Conservation (phyloP, 2,113 vertebrate genomes). For the Rhinoptilus africanus region DNA sequence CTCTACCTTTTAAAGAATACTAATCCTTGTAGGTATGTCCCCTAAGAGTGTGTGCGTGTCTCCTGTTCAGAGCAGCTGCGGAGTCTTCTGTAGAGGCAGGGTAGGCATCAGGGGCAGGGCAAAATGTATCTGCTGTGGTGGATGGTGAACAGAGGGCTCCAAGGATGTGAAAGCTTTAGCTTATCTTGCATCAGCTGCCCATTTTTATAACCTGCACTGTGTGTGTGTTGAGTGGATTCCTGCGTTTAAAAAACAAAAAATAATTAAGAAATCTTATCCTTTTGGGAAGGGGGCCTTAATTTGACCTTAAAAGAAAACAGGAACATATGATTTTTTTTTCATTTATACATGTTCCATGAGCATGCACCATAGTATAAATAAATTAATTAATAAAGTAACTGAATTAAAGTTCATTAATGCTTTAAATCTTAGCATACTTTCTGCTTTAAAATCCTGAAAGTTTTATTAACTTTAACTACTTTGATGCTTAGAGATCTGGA, state of each 20-base stretch:
- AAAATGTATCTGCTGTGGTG: background rate
- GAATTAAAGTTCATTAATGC: background rate
- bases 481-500: background rate
- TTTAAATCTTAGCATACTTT: background rate
- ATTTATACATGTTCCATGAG: background rate
- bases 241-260: background rate
- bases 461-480: background rate
- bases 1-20: background rate
- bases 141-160: background rate
- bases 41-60: background rate
- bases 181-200: background rate
- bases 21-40: conserved; percentile 37
- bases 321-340: background rate
- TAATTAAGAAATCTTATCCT: background rate
- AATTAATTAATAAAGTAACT: background rate
- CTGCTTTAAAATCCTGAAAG: background rate
- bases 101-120: background rate
- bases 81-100: background rate
- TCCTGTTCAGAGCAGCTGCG: background rate
- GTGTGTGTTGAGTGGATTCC: background rate
- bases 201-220: background rate
- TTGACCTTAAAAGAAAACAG: background rate
- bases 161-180: background rate
- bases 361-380: background rate
- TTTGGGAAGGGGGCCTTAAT: background rate